These are phyloP conservation scores for Coecobrya sp. DNA, from an alignment of 2,888 invertebrate species.

Conservation along the genomic window DNA sequence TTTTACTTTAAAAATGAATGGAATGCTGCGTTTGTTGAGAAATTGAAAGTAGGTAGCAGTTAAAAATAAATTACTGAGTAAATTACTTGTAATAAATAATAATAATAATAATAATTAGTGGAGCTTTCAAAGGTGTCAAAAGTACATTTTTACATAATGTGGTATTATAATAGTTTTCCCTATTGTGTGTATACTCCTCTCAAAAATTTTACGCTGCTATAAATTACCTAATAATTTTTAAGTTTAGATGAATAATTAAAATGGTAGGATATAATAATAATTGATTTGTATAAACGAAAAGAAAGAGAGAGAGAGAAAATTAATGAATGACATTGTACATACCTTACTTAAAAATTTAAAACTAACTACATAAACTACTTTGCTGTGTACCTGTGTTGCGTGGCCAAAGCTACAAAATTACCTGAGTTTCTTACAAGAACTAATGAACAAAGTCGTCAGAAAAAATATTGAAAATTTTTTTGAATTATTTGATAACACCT, in stretches of 20 bases:
- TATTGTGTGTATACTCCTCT: too few species aligned
- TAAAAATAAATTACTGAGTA: too few species aligned
- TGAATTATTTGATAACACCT: too few species aligned
- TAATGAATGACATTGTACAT: constrained; percentile 18
- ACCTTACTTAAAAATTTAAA: background rate
- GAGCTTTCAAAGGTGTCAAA: background rate
- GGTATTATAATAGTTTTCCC: too few species aligned
- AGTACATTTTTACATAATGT: background rate
- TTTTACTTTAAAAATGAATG: background rate
- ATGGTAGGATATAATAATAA: background rate
- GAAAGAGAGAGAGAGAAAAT: too few species aligned
- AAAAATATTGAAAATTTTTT: background rate
- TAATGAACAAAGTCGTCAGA: background rate
- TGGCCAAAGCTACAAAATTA: constrained; percentile 80
- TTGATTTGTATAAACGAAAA: background rate
- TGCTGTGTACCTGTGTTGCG: constrained; percentile 75
- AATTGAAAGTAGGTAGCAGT: too few species aligned
- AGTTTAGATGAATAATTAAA: too few species aligned
- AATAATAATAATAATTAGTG: background rate
- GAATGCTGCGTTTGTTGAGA: background rate
- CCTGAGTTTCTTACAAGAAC: constrained; percentile 50
- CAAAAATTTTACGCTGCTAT: too few species aligned
- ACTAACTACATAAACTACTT: background rate
- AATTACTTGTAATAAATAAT: too few species aligned
- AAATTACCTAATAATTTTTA: too few species aligned